Base-by-base conservation (phyloP, 2,113 vertebrate species). In the Chloropsis hardwickii region DNA sequence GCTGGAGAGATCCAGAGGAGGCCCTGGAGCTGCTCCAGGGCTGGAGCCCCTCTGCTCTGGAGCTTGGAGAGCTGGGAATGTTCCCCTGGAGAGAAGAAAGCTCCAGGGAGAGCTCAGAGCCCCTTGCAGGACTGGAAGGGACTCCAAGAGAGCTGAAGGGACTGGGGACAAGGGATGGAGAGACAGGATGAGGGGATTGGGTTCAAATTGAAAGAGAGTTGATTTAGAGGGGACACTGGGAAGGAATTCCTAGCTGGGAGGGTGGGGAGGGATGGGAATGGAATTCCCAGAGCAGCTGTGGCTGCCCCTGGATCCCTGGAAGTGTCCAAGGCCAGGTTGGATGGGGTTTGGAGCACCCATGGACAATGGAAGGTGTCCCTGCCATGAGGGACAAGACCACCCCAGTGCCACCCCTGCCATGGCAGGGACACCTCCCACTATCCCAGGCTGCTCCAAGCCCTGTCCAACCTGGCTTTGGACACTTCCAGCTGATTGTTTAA, bases 391-490 rank as follows among this genome's bases (percentile, higher is more conserved):
- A 39, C 21, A 15, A 20, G n/a, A 13, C 5, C 54, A 28, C n/a
- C n/a, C 42, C 72, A 31, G 21, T 39, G 72, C n/a, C 42, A 47
- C 25, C 40, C 19, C 19, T 45, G 31, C 71, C n/a, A 33, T 5
- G 29, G 51, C 58, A 64, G 33, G 33, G 64, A 45, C 72, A 24
- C 1, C 0, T 35, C 0, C 31, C 74, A 12, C 21, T 3, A 0
- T 5, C 50, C 74, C 74, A 31, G 53, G 24, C 3, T 29, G 28
- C 40, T 87, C 66, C 65, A 48, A 29, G 4, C 3, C 23, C 10
- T 0, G 0, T 28, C 62, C 56, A n/a, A 0, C 9, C 20, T 6
- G 15, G 11, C 29, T 25, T 48, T 2, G 50, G 22, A 3, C 57
- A 18, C 24, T 25, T 5, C 21, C 66, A 64, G 31, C 7, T 0